Evolutionary conservation across 2,797 vertebrate genomes (phyloP), one percentile per base, ranked within the genome.

Genomic region (Apodemus agrarius): DNA sequence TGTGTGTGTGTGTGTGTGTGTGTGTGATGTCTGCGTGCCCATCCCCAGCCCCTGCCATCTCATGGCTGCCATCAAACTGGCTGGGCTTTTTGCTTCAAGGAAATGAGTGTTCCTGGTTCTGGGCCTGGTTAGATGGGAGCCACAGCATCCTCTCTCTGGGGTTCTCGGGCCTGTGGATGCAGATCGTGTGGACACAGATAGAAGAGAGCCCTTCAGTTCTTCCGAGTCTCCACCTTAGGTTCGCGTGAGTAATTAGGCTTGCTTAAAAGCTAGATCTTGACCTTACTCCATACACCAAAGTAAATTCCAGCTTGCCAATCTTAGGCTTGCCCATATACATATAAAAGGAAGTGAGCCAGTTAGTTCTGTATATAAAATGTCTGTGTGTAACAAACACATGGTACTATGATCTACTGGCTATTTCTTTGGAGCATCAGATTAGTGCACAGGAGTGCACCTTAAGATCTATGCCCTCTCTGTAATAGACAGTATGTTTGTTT

Each of bases 401-500:
- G 26, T 14, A 13, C 49, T 4, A 17, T 24, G 54, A 13, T 59
- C 52, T 16, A 40, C 46, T 43, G 37, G 24, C 46, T 84, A 22
- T 79, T 72, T 69, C 24, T 57, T 21, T 89, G 46, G 34, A 75
- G 43, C 85, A 22, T 22, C 24, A 8, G n/a, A 67, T 52, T 69
- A 63, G 74, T 57, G 12, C 46, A 65, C 19, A 54, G 49, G 29
- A 19, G 11, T 65, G 86, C 17, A n/a, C 85, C 74, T 54, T 57
- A 91, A 67, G 76, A 65, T 69, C 34, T 37, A 72, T 7, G 10
- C 10, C 75, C 61, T 76, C 69, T 85, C 75, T 93, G 59, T 74
- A 37, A 85, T 90, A 65, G 26, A 52, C 43, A 72, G 14, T 67
- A 74, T 63, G n/a, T 80, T 93, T 90, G 61, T 89, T 96, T 95